Percentiles rank a stretch among this genome's conserved stretches.
phyloP scores from a whole-genome alignment of 2,113 vertebrate genomes.

The Neolamprologus sp. region DNA sequence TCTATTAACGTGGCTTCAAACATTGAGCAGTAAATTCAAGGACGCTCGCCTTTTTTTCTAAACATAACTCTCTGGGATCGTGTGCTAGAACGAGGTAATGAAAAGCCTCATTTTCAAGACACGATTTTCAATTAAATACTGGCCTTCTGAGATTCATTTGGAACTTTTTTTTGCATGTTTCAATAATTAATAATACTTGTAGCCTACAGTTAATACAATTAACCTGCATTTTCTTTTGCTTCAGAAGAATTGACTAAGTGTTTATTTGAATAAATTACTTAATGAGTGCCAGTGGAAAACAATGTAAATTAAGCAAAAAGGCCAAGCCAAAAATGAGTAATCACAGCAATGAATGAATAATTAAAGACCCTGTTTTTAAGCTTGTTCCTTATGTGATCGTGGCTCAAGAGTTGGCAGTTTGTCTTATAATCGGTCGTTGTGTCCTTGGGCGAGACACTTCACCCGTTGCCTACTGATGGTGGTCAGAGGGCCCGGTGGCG shows the following conservation, averaged over 20 bases:
- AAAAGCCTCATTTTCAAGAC: neutral
- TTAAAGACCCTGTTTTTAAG: neutral
- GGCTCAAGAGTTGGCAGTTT: neutral
- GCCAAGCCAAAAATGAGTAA: neutral
- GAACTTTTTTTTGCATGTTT: neutral
- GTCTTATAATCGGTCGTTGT: neutral
- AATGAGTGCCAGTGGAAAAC: neutral
- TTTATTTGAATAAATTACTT: neutral
- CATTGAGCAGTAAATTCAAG: neutral
- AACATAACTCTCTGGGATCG: neutral
- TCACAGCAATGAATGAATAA: neutral
- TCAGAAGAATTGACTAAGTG: neutral
- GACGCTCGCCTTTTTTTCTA: neutral
- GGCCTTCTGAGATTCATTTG: neutral
- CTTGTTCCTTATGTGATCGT: neutral
- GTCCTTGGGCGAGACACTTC: fast-evolving
- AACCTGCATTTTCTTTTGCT: neutral
- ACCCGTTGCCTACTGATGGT: fast-evolving
- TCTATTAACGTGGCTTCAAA: neutral
- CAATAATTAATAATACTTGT: neutral
- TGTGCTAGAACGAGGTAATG: neutral
- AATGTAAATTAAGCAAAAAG: neutral
- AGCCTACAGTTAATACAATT: neutral
- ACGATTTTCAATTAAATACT: neutral
- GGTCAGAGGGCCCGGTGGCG: neutral